phyloP scores from a whole-genome alignment of 2,888 invertebrate species.

The Meiosimyza decipiens region DNA sequence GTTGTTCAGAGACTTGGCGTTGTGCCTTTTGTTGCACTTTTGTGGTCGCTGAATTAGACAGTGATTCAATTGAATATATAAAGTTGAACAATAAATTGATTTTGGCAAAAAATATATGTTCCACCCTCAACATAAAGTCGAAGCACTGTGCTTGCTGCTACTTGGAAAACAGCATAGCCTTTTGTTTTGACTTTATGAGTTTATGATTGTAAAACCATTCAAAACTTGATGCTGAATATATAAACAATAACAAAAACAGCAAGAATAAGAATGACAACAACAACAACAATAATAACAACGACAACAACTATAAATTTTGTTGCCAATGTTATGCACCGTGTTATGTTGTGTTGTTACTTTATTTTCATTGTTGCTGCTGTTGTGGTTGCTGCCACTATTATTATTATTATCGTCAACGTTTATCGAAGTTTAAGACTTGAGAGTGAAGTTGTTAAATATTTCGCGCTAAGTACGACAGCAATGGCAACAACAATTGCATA shows the following conservation, averaged over 20 bases:
- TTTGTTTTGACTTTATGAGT: conserved; percentile 57
- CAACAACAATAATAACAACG: background rate
- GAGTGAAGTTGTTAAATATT: conserved; percentile 9
- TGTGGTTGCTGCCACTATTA: background rate
- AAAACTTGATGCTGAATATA: conserved; percentile 19
- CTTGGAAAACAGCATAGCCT: too few relatives aligned
- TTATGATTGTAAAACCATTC: conserved; percentile 63
- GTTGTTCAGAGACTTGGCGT: too few relatives aligned
- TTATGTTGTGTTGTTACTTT: background rate
- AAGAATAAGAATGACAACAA: conserved; percentile 1
- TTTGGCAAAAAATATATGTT: too few relatives aligned
- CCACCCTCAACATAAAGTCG: too few relatives aligned
- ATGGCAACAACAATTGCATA: background rate
- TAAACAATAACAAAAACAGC: conserved; percentile 1
- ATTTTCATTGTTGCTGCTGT: background rate
- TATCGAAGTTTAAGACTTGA: background rate
- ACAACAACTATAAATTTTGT: conserved; percentile 13
- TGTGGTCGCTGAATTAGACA: too few relatives aligned
- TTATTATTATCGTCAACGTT: background rate
- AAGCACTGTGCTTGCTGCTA: too few relatives aligned
- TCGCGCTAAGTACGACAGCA: conserved; percentile 3
- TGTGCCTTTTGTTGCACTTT: too few relatives aligned
- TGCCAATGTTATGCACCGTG: background rate
- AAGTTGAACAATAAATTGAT: too few relatives aligned
- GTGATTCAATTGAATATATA: too few relatives aligned